Base-by-base conservation (phyloP, 2,113 vertebrate species). In the Salvelinus fontinalis region DNA sequence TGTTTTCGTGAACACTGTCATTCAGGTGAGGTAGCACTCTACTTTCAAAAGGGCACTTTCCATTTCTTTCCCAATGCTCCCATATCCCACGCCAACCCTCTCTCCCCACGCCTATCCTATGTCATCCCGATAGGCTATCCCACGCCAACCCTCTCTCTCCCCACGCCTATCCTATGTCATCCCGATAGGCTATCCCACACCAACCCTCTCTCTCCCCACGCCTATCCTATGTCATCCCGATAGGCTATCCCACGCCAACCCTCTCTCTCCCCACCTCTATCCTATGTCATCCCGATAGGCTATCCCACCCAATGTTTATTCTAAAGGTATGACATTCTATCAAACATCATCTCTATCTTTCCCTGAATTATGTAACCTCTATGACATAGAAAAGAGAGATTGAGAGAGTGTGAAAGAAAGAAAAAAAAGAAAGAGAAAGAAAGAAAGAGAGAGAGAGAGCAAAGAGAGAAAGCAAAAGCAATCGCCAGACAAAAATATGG, bases 401-500 rank as follows among this genome's bases (percentile, higher is more conserved):
- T 8, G 34, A 39, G 34, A 39, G 7, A 39, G 39, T 9, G 39
- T 9, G 39, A 44, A 2, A 11, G 39, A 44, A 9, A 9, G 39
- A 44, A 9, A 44, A 2, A 79, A 64, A 70, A 29, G 79, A 70
- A 75, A 78, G 34, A 29, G 67, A 49, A 59, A 65, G 27, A 39
- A 54, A 29, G n/a, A 70, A 0, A 39, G 34, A 39, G 6, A 34
- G 1, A 34, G 34, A 34, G 6, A 34, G 34, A 34, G 34, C 5
- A 34, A 5, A 34, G 34, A 34, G 6, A 34, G 34, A 34, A 6
- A 34, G 34, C 6, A 34, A 34, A 84, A 81, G 77, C 83, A 87
- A 83, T 82, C 81, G 67, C 73, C 81, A 59, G 69, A 81, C 75
- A 70, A 77, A 79, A 77, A 81, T 86, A 81, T 69, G 65, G 70